Conservation (phyloP, 1,140 invertebrate species). For the Whitmania pigra region DNA sequence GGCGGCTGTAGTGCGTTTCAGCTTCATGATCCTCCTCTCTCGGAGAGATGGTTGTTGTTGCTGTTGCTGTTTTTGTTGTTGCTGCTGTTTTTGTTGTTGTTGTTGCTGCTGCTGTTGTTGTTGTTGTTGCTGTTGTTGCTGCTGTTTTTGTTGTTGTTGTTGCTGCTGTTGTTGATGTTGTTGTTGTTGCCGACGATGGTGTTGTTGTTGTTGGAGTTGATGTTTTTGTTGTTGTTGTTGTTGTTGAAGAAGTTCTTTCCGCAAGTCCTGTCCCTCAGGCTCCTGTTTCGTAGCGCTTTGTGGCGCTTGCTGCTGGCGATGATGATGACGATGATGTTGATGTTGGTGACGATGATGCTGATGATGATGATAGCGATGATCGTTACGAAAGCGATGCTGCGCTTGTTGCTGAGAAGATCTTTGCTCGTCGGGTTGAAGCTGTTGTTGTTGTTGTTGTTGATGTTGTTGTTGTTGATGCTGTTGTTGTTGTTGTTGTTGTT, state of each 20-base stretch:
- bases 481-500: conserved; percentile 11
- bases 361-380: not conserved
- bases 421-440: not conserved
- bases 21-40: no score
- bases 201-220: not conserved
- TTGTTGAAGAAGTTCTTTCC: conserved; percentile 2
- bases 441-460: conserved; percentile 3
- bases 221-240: not conserved
- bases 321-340: not conserved
- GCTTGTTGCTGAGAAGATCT: not conserved
- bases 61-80: not conserved
- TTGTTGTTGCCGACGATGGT: not conserved
- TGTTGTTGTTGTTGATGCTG: not conserved
- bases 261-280: no score
- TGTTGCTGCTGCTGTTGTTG: not conserved
- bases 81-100: not conserved
- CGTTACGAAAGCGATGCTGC: not conserved
- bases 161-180: not conserved
- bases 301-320: not conserved
- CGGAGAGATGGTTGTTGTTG: not conserved
- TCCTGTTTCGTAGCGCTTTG: no score
- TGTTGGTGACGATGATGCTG: not conserved
- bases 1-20: no score
- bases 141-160: not conserved
- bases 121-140: not conserved